Evolutionary conservation across 2,888 invertebrate genomes (phyloP), one percentile per base, ranked within the genome.

Genomic region (Drosophila gaucha): DNA sequence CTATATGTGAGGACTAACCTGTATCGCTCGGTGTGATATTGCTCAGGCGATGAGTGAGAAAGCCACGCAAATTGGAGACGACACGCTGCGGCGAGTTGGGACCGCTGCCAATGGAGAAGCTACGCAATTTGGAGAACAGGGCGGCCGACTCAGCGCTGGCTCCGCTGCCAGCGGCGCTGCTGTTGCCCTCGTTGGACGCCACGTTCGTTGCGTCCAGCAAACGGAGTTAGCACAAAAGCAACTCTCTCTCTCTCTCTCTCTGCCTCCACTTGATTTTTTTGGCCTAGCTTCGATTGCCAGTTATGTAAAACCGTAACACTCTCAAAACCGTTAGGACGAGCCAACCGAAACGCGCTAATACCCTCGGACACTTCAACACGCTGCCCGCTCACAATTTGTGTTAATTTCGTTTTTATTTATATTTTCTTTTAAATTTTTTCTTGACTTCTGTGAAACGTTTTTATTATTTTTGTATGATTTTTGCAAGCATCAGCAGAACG

Each of bases 1-100:
- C n/a, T 33, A 12, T 28, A 22, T 26, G 22, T 31, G 12, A 16
- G 24, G 26, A 46, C 94, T 93, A 86, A 95, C 95, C 95, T 94
- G 95, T 94, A 90, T 95, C 95, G 89, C 94, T 93, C 93, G 92
- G 95, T 93, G 91, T 94, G 93, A 90, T 94, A 93, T 91, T 94
- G 93, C 91, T 95, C 93, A 91, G 77, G 69, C 94, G 94, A 92
- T 94, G 94, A 90, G 94, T 93, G 84, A 96, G 94, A 93, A 94
- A 95, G 88, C 95, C 95, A 90, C 94, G 93, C 92, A 95, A 94
- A 92, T 95, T 95, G 92, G 93, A 94, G 91, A 95, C 95, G 90
- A 95, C 95, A 87, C 94, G 93, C 91, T 94, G 93, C 85, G 94
- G 94, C 90, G 94, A 94, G 90, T 94, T 94, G 89, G 94, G 94